Percentiles rank a stretch among this genome's conserved stretches.
phyloP scores from a whole-genome alignment of 2,113 vertebrate genomes.

The Amazona vittata region DNA sequence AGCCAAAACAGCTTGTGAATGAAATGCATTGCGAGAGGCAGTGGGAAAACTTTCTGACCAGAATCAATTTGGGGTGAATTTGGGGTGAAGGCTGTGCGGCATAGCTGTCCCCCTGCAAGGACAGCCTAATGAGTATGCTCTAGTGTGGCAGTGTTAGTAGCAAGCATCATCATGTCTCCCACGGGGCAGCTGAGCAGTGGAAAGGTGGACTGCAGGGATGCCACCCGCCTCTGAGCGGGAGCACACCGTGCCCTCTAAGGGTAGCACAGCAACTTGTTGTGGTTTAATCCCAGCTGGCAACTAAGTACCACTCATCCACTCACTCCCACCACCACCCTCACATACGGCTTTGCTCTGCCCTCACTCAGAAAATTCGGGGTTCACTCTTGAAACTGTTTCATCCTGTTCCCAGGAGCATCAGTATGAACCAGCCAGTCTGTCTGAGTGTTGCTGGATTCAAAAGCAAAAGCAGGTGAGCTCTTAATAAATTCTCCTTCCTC shows the following conservation, averaged over 20 bases:
- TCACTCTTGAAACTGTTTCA: background rate
- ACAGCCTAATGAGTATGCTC: background rate
- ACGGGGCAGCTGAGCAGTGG: background rate
- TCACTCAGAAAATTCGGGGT: background rate
- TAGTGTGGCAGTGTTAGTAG: background rate
- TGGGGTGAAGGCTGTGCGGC: background rate
- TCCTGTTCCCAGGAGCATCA: background rate
- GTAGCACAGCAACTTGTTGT: background rate
- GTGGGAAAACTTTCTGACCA: background rate
- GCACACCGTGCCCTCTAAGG: background rate
- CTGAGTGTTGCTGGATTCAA: background rate
- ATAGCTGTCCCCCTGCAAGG: background rate
- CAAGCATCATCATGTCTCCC: background rate
- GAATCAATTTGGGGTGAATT: background rate
- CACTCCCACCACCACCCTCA: background rate
- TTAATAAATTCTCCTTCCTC: background rate
- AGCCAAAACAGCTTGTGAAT: background rate
- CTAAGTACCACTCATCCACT: background rate
- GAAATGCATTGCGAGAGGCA: rapidly evolving
- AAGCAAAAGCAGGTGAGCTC: background rate
- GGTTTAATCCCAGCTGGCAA: background rate
- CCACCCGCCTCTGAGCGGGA: background rate
- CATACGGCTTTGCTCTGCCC: rapidly evolving
- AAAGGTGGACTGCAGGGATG: background rate
- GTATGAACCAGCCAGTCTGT: background rate